phyloP scores from a whole-genome alignment of 2,888 invertebrate genomes.

The Hypena proboscidalis region DNA sequence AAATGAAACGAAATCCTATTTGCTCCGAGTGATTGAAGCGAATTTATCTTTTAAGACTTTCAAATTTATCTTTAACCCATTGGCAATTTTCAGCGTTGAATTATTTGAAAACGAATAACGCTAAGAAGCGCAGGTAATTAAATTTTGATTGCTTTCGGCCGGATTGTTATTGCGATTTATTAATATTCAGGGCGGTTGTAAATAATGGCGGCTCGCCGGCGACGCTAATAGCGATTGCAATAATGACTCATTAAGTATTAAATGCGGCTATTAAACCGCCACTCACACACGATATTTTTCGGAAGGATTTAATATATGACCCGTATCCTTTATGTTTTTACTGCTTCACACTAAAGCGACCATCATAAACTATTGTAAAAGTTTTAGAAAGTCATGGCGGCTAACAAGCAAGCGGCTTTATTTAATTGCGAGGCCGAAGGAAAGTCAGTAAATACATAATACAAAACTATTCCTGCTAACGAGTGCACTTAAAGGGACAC shows the following conservation, averaged over 20 bases:
- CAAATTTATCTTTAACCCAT: conserved; percentile 76
- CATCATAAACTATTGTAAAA: conserved; percentile 6
- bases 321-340: conserved; percentile 8
- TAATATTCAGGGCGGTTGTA: conserved; percentile 70
- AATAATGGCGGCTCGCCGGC: conserved; percentile 64
- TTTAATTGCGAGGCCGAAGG: conserved; percentile 1
- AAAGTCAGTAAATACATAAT: conserved; percentile 4
- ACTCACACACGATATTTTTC: conserved; percentile 31
- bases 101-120: conserved; percentile 61
- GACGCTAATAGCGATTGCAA: conserved; percentile 70
- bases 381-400: conserved; percentile 20
- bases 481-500: neutral
- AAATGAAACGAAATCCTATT: conserved; percentile 84
- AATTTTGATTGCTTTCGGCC: conserved; percentile 75
- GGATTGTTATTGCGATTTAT: conserved; percentile 75
- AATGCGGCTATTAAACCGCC: conserved; percentile 64
- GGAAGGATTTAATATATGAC: conserved; percentile 14
- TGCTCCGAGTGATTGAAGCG: conserved; percentile 81
- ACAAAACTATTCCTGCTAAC: conserved; percentile 4
- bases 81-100: conserved; percentile 51
- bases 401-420: conserved; percentile 25
- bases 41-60: conserved; percentile 83
- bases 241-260: conserved; percentile 75
- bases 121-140: conserved; percentile 71
- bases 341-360: conserved; percentile 7